Evolutionary conservation across 2,888 invertebrate genomes (phyloP).

Genomic region (Campoplex nolae): DNA sequence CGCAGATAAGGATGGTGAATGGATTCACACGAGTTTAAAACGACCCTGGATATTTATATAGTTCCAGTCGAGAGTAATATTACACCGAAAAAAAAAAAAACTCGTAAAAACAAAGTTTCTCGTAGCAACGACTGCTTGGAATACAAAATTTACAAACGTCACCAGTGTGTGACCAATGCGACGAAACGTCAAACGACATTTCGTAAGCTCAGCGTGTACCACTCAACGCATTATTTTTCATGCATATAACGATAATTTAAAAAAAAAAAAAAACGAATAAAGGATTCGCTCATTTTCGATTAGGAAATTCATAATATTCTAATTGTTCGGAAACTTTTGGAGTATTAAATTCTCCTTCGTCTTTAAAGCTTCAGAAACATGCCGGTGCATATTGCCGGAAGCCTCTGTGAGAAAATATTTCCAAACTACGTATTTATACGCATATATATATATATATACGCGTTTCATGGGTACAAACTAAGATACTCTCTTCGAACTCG

Average conservation of each 20-base stretch:
- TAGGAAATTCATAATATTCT: background rate
- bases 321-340: conserved; percentile 7
- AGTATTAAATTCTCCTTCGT: background rate
- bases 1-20: background rate
- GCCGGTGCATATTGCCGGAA: conserved; percentile 54
- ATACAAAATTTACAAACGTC: conserved; percentile 35
- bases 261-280: background rate
- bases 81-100: conserved; percentile 29
- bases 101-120: conserved; percentile 5
- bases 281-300: background rate
- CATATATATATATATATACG: conserved; percentile 8
- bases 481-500: conserved; percentile 46
- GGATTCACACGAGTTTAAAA: conserved; percentile 6
- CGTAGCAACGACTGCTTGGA: conserved; percentile 9
- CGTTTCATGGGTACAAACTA: conserved; percentile 34
- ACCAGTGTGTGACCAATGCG: conserved; percentile 15
- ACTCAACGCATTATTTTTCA: background rate
- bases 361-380: conserved; percentile 42
- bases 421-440: conserved; percentile 10
- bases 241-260: background rate
- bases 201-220: background rate
- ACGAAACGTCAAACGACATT: conserved; percentile 11
- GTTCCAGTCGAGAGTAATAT: conserved; percentile 1
- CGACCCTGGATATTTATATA: conserved; percentile 20
- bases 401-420: conserved; percentile 58